Evolutionary conservation across 2,888 invertebrate species (phyloP).

Genomic region (Sclerodermus sp.): DNA sequence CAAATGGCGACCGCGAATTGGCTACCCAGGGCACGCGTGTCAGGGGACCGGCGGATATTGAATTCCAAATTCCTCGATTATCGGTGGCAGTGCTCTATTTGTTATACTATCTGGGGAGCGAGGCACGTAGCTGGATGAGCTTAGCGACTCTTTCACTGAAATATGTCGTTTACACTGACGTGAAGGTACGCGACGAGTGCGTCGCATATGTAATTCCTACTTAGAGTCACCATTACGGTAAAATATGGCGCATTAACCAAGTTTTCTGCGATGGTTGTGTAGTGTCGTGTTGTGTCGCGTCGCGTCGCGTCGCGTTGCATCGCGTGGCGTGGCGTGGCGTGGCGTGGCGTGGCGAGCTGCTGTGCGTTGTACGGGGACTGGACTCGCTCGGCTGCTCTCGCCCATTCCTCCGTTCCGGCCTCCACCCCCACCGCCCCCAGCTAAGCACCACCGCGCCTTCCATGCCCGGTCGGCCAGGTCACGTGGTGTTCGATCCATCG

Average conservation of each 20-base stretch:
- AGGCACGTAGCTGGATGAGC: constrained; percentile 25
- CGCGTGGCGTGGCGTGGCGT: too few species aligned
- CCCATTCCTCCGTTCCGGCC: neutral
- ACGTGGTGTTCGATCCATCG: constrained; percentile 20
- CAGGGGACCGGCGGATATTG: constrained; percentile 34
- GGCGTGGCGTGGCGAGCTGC: too few species aligned
- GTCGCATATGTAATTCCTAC: constrained; percentile 54
- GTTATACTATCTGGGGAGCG: constrained; percentile 33
- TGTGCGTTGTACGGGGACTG: too few species aligned
- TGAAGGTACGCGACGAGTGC: constrained; percentile 52
- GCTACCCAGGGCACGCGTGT: constrained; percentile 36
- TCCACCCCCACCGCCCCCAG: neutral
- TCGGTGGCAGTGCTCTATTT: constrained; percentile 31
- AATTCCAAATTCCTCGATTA: constrained; percentile 44
- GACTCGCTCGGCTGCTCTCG: constrained; percentile 6
- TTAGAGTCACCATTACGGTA: constrained; percentile 47
- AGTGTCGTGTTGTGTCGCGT: too few species aligned
- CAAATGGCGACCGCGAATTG: constrained; percentile 33
- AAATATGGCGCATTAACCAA: constrained; percentile 46
- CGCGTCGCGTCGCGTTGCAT: too few species aligned
- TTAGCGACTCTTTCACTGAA: constrained; percentile 25
- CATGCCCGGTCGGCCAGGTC: constrained; percentile 12
- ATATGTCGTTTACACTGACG: constrained; percentile 53
- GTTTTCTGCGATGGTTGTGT: too few species aligned
- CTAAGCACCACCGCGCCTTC: neutral